Conservation (phyloP, 2,113 vertebrate genomes). For the Myxocyprinus asiaticus region DNA sequence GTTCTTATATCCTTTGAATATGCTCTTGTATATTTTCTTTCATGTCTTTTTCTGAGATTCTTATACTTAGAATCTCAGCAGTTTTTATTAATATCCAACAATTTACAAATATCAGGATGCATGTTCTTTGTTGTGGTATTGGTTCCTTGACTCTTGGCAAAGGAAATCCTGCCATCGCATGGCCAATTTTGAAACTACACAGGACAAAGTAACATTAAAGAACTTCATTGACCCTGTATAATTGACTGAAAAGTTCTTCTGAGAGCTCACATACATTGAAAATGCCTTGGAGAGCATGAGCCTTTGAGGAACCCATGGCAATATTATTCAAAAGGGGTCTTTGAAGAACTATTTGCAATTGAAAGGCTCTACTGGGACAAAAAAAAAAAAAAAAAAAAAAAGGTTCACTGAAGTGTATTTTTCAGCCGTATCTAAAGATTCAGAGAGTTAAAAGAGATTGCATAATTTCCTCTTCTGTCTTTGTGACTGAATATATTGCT, state of each 20-base stretch:
- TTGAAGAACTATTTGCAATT: constrained; percentile 16
- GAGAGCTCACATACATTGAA: constrained; percentile 13
- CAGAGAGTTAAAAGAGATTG: constrained; percentile 15
- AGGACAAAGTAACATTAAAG: not conserved
- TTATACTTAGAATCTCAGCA: too few relatives aligned
- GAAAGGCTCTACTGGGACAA: constrained; percentile 9
- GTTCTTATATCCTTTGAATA: too few relatives aligned
- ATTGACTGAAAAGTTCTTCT: constrained; percentile 15
- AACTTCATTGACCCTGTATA: not conserved
- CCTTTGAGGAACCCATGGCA: not conserved
- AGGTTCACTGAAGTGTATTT: constrained; percentile 19
- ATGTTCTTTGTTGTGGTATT: not conserved
- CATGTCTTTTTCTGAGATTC: too few relatives aligned
- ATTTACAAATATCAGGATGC: not conserved
- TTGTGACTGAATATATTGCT: not conserved
- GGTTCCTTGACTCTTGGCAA: not conserved
- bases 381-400: not conserved
- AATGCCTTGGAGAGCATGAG: not conserved
- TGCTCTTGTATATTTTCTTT: too few relatives aligned
- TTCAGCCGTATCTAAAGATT: constrained; percentile 9
- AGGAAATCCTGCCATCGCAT: not conserved
- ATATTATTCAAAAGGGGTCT: not conserved
- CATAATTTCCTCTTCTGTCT: not conserved
- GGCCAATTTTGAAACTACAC: not conserved
- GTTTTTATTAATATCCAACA: too few relatives aligned